Base-by-base conservation (phyloP, 2,113 vertebrate species). In the Dascyllus trimaculatus region DNA sequence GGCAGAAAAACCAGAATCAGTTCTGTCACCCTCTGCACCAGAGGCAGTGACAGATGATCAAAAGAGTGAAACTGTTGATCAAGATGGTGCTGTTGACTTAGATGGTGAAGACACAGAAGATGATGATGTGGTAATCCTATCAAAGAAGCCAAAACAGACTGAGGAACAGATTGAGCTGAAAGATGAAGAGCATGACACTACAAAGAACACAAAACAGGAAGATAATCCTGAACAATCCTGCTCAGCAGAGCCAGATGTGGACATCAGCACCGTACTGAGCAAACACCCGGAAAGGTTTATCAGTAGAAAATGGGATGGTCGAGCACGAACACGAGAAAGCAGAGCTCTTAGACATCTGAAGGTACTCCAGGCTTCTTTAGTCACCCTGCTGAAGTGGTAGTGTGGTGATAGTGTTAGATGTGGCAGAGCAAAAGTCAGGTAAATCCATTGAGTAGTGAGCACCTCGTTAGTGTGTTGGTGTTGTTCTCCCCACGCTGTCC, bases 321-420 rank as follows among this genome's bases (percentile, higher is more conserved):
- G 7, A 5, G 32, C 43, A 19, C 25, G 18, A 43, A 85, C 76
- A 66, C 40, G 1, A 46, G 72, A 84, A 43, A 35, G 57, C 61
- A 82, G 82, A 84, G 61, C 70, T 54, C 51, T 48, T 53, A 82
- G 61, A 40, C 7, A 71, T 67, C 13, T 32, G 40, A 91, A 95
- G 94, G 93, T 95, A 94, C 88, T 71, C 1, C 53, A 81, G 81
- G 54, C 24, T 40, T 26, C 21, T 54, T 1, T 62, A 46, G 66
- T 26, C 53, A 1, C 60, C 43, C 56, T 48, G 58, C 53, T 67
- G 32, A 70, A 32, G 32, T 61, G 32, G 21, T 77, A 73, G 79
- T 48, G 69, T 38, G 21, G 62, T 80, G 49, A 22, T 83, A 66
- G 82, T 26, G 0, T 24, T 43, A 85, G 59, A 61, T 32, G 45